phyloP scores from a whole-genome alignment of 2,797 vertebrate species.

The Graptemys geographica region DNA sequence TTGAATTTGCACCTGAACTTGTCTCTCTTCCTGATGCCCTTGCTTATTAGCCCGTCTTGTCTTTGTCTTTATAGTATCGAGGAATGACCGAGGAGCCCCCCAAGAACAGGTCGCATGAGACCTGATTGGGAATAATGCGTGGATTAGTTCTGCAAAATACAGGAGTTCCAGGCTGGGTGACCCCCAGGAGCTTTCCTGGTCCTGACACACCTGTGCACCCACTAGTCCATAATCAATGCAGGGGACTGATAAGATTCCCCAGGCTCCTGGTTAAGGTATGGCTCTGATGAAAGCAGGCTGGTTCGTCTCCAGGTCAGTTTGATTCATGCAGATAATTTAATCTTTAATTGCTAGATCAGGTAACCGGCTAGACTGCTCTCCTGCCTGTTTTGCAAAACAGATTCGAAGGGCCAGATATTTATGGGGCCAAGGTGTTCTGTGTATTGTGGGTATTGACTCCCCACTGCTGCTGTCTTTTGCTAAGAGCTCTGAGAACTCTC shows the following conservation, averaged over 20 bases:
- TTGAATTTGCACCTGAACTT: too few relatives aligned
- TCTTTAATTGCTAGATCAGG: neutral
- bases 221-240: neutral
- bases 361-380: neutral
- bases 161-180: neutral
- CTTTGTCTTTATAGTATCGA: too few relatives aligned
- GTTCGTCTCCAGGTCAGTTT: neutral
- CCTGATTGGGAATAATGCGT: too few relatives aligned
- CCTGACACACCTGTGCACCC: neutral
- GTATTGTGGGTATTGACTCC: neutral
- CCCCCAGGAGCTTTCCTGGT: neutral
- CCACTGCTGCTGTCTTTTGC: neutral
- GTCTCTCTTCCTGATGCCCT: too few relatives aligned
- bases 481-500: neutral
- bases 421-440: neutral
- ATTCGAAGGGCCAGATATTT: neutral
- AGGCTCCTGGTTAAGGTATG: neutral
- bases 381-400: neutral
- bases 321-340: neutral
- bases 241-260: neutral
- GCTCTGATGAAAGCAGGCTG: neutral
- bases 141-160: too few relatives aligned
- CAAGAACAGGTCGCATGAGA: too few relatives aligned
- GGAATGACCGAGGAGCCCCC: too few relatives aligned
- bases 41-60: too few relatives aligned